These are phyloP conservation scores for Hirtodrosophila trivittata DNA, from an alignment of 2,888 invertebrate genomes.

Conservation along the genomic window DNA sequence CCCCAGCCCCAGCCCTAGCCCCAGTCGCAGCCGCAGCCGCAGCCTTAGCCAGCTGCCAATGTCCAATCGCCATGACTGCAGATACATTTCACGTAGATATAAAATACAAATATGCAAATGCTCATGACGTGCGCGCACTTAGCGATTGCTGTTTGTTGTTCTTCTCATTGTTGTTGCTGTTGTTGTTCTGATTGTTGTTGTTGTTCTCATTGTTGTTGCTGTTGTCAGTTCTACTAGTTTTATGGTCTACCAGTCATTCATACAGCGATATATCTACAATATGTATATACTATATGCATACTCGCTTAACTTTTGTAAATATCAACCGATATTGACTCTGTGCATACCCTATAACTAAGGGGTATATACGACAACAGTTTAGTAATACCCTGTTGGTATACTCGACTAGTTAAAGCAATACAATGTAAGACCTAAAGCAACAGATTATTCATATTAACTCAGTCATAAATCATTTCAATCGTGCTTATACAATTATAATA, in stretches of 20 bases:
- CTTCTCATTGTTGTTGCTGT: slow-evolving; percentile 29
- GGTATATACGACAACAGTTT: slow-evolving; percentile 1
- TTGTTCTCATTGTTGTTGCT: too few species aligned
- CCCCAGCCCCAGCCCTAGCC: not conserved
- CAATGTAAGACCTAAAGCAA: too few species aligned
- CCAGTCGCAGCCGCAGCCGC: slow-evolving; percentile 1
- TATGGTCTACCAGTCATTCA: slow-evolving; percentile 47
- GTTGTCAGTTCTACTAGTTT: slow-evolving; percentile 33
- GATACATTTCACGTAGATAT: slow-evolving; percentile 48
- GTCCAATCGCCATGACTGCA: slow-evolving; percentile 40
- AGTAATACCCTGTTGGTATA: too few species aligned
- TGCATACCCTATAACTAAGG: not conserved
- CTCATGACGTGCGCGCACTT: slow-evolving; percentile 56
- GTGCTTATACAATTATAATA: too few species aligned
- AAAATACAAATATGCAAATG: slow-evolving; percentile 56
- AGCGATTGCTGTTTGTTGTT: slow-evolving; percentile 36
- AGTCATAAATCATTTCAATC: too few species aligned
- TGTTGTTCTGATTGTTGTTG: slow-evolving; percentile 19
- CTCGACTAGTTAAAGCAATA: not conserved
- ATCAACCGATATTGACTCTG: not conserved
- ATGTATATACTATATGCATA: slow-evolving; percentile 4
- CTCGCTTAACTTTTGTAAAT: too few species aligned
- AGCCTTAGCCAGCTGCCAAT: slow-evolving; percentile 38
- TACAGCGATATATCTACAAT: slow-evolving; percentile 8
- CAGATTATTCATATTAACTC: too few species aligned